Base-by-base conservation (phyloP, 2,113 vertebrate genomes). In the Trochalopteron elliotii region DNA sequence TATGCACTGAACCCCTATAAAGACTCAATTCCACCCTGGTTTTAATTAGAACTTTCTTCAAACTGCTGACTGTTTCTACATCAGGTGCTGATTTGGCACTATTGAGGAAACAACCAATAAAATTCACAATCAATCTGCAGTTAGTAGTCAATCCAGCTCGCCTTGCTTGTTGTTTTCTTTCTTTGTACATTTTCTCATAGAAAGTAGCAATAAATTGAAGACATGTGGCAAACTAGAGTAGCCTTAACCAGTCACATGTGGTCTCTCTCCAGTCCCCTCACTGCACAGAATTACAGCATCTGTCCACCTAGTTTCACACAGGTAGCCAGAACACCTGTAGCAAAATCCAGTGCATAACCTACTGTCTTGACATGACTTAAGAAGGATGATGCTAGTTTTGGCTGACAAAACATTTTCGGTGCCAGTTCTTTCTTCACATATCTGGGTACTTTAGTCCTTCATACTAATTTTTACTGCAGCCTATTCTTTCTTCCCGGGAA, bases 31-130 rank as follows among this genome's bases (percentile, higher is more conserved):
- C 85, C 71, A 79, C 50, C 87, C 92, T 95, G 96, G 79, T 94
- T 94, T 96, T 96, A 97, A 97, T 97, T 97, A 96, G 57, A 96
- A 89, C 72, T 95, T 97, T 92, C 89, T 96, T 97, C 90, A 92
- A 94, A 45, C 75, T 3, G 1, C 67, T 95, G 68, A 79, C 50
- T 84, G 88, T 74, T 92, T 87, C 93, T 97, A 92, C 74, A 94
- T 97, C 89, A 96, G 96, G 94, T 96, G 88, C 75, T 94, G 94
- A 97, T 97, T 97, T 91, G 87, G 88, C 85, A 93, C 86, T 82
- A 83, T 95, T 86, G 91, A 97, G 96, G 89, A 97, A 98, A 96
- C 92, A 97, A 96, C 84, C 94, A 94, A 95, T 94, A 97, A 96
- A 97, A 82, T 96, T 96, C 94, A 96, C 91, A 95, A 97, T 96